These are phyloP conservation scores for Netelia fuscicornis DNA, from an alignment of 2,888 invertebrate species.

Conservation along the genomic window DNA sequence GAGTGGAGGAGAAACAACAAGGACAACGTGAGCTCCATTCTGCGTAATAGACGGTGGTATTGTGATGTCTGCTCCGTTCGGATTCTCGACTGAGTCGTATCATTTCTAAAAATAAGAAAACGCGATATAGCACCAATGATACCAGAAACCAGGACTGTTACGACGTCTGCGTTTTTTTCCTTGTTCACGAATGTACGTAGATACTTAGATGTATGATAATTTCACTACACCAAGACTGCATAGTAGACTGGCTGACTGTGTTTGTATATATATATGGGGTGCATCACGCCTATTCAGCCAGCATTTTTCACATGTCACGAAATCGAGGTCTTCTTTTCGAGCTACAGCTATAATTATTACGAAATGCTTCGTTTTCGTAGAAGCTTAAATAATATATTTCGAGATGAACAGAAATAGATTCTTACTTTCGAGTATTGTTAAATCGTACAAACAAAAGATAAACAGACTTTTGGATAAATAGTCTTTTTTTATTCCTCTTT, in stretches of 20 bases:
- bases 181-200: background rate
- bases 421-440: no score
- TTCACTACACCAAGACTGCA: background rate
- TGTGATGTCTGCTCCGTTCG: slow-evolving; percentile 33
- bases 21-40: slow-evolving; percentile 8
- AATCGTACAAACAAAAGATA: no score
- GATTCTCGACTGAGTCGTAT: slow-evolving; percentile 60
- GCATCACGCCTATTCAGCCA: background rate
- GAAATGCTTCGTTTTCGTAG: no score
- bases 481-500: no score
- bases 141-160: slow-evolving; percentile 43
- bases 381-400: no score
- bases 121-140: slow-evolving; percentile 47
- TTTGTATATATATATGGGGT: background rate
- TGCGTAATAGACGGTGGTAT: slow-evolving; percentile 45
- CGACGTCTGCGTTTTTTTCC: background rate
- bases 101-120: slow-evolving; percentile 67
- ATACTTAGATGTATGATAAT: slow-evolving; percentile 18
- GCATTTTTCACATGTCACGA: background rate
- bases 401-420: no score
- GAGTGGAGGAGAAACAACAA: no score
- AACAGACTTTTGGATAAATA: no score
- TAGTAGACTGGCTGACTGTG: background rate
- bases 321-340: no score
- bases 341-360: no score